These are phyloP conservation scores for Chaunax sp. DNA, from an alignment of 2,797 vertebrate species.

Conservation along the genomic window DNA sequence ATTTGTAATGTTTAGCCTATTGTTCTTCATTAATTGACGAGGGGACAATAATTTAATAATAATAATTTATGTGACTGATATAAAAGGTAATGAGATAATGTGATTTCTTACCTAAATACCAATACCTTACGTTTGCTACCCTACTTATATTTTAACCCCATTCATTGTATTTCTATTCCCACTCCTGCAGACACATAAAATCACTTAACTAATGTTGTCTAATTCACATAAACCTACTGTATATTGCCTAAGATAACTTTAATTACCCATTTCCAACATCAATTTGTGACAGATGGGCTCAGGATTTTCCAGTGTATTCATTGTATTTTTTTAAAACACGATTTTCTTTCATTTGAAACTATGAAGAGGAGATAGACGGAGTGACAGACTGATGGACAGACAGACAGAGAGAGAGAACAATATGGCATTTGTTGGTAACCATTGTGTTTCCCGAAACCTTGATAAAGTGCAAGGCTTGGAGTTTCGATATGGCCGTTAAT, in stretches of 20 bases:
- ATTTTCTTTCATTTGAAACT: constrained; percentile 21
- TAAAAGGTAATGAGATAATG: no score
- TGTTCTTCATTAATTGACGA: no score
- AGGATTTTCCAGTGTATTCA: background rate
- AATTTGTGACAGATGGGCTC: constrained; percentile 2
- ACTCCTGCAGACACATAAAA: background rate
- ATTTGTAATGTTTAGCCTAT: no score
- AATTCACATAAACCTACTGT: background rate
- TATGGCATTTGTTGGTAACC: constrained; percentile 53
- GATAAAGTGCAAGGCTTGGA: constrained; percentile 76
- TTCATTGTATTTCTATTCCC: background rate
- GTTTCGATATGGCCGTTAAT: constrained; percentile 78
- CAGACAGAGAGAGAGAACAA: constrained; percentile 49
- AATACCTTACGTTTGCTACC: no score
- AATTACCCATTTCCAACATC: constrained; percentile 3
- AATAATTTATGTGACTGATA: no score
- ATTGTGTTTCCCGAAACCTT: constrained; percentile 69
- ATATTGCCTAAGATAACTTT: background rate
- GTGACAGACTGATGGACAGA: constrained; percentile 29
- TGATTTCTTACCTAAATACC: no score
- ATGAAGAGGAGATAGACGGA: constrained; percentile 20
- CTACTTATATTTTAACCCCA: no score
- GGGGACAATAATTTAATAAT: no score
- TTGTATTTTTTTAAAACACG: constrained; percentile 9
- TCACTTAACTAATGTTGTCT: background rate